Percentiles rank a stretch among this genome's conserved stretches.
Conservation (phyloP, 2,888 invertebrate species). For the Alcis repandata region DNA sequence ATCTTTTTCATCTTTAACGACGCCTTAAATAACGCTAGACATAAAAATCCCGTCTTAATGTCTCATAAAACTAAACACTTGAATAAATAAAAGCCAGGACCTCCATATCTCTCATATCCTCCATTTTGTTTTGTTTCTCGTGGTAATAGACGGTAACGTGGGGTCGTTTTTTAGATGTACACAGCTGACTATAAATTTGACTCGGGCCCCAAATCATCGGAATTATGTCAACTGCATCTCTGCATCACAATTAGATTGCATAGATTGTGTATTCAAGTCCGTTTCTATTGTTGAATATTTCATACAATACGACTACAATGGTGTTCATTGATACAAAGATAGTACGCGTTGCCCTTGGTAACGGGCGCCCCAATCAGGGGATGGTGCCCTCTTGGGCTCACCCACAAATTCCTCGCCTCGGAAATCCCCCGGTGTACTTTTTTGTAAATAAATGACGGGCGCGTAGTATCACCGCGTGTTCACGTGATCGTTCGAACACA, state of each 20-base stretch:
- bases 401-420: slow-evolving; percentile 72
- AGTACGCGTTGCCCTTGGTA: slow-evolving; percentile 72
- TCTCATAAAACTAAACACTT: slow-evolving; percentile 72
- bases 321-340: slow-evolving; percentile 71
- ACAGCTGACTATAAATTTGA: slow-evolving; percentile 70
- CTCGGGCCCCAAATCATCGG: slow-evolving; percentile 68
- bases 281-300: slow-evolving; percentile 62
- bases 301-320: slow-evolving; percentile 58
- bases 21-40: slow-evolving; percentile 65
- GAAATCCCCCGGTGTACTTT: slow-evolving; percentile 78
- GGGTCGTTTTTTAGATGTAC: slow-evolving; percentile 50
- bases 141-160: slow-evolving; percentile 43
- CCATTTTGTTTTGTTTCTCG: slow-evolving; percentile 51
- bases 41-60: slow-evolving; percentile 67
- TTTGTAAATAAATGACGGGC: slow-evolving; percentile 52
- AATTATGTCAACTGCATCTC: slow-evolving; percentile 73
- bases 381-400: slow-evolving; percentile 67
- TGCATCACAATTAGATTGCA: slow-evolving; percentile 66
- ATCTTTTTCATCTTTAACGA: slow-evolving; percentile 66
- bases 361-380: slow-evolving; percentile 69
- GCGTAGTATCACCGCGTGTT: slow-evolving; percentile 51
- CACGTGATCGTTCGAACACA: slow-evolving; percentile 43
- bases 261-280: slow-evolving; percentile 66
- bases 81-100: slow-evolving; percentile 64
- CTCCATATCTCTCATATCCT: slow-evolving; percentile 52